Evolutionary conservation across 2,113 vertebrate species (phyloP), one percentile per base, ranked within the genome.

Genomic region (Rutilus rutilus): DNA sequence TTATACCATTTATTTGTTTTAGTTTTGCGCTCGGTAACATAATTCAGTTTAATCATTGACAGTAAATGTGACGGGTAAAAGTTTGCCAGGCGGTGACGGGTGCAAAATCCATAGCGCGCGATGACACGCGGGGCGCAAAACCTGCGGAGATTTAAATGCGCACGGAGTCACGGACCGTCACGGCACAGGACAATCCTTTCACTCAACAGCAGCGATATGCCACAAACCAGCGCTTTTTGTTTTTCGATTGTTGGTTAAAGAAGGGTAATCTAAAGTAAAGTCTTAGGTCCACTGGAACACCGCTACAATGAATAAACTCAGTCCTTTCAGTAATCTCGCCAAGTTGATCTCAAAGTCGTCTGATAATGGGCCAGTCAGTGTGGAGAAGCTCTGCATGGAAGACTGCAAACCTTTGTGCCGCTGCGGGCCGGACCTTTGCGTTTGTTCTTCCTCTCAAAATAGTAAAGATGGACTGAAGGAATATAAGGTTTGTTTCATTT

Each of bases 301-400:
- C 54, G 47, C 30, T 21, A 77, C 6, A 74, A 90, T 91, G 89
- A 89, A 84, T 36, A 87, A 78, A 50, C 54, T 79, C n/a, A 79
- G 65, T 30, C 42, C 69, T 64, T 42, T 86, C 6, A 79, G 50
- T 79, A 80, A 76, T 19, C 83, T 88, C 21, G 17, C n/a, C 7
- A 85, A 86, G 27, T 69, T 83, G 8, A 71, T 45, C 50, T 71
- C 79, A 11, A 81, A 85, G 67, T 74, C 77, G 60, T 50, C 74
- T 60, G 65, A 71, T 50, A 27, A 42, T 47, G 88, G 36, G 25
- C 30, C 69, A 19, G 71, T 33, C 52, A 54, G 25, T 1, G 75
- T 23, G 73, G 88, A 91, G 54, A 74, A 91, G 74, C 83, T 90
- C 30, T 78, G 87, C 47, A 76, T 88, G 88, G 86, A 82, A 2